Percentiles rank a stretch among this genome's conserved stretches.
Evolutionary conservation across 2,888 invertebrate genomes (phyloP).

Genomic region (Scelioninae gen. 1): DNA sequence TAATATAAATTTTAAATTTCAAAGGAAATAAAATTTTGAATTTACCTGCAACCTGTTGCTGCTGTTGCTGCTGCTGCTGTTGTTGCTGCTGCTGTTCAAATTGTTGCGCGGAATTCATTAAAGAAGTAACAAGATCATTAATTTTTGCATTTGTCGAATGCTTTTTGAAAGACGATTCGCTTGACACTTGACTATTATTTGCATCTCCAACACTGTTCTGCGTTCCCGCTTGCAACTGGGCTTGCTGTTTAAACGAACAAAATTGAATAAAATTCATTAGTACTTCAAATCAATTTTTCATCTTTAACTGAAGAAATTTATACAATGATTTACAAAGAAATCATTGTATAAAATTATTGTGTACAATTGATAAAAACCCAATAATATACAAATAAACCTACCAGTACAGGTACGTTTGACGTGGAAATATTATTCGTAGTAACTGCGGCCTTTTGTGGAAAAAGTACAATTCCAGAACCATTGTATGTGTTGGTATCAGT

Average conservation of each 20-base stretch:
- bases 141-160: conserved; percentile 88
- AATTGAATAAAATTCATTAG: too few relatives aligned
- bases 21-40: conserved; percentile 71
- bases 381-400: too few relatives aligned
- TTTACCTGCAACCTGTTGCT: conserved; percentile 85
- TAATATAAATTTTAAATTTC: too few relatives aligned
- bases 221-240: conserved; percentile 86
- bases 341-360: conserved; percentile 18
- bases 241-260: conserved; percentile 85
- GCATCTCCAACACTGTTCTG: conserved; percentile 85
- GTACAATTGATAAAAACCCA: too few relatives aligned
- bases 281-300: too few relatives aligned
- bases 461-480: conserved; percentile 84
- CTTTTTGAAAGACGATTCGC: conserved; percentile 86
- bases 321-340: conserved; percentile 14
- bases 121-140: conserved; percentile 91
- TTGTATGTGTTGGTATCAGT: too few relatives aligned
- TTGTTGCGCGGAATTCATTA: conserved; percentile 93
- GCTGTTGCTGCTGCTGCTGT: too few relatives aligned
- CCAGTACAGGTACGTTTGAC: conserved; percentile 89
- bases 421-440: conserved; percentile 84
- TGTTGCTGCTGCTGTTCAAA: conserved; percentile 92
- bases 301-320: too few relatives aligned
- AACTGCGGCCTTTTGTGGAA: conserved; percentile 85
- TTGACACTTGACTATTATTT: conserved; percentile 83